Percentiles rank a stretch among this genome's conserved stretches.
Conservation (phyloP, 2,113 vertebrate genomes). For the Amazona guildingii region DNA sequence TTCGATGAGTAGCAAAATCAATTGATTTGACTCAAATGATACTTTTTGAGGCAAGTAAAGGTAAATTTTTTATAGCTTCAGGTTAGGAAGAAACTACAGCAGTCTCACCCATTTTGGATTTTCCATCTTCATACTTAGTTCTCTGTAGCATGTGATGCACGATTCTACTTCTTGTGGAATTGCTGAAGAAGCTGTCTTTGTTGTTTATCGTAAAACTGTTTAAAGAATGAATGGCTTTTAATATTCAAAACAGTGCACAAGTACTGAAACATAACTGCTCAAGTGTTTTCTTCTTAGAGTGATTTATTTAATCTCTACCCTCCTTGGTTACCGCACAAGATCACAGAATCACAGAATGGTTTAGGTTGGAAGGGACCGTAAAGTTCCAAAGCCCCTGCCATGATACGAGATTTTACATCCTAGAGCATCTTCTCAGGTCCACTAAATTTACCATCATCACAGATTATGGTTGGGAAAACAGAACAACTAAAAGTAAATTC, state of each 20-base stretch:
- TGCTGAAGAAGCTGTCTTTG: constrained; percentile 96
- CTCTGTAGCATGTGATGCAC: constrained; percentile 96
- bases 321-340: neutral
- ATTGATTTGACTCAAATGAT: neutral
- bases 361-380: neutral
- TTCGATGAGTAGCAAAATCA: neutral
- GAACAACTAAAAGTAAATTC: neutral
- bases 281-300: neutral
- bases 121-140: constrained; percentile 96
- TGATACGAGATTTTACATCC: neutral
- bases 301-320: neutral
- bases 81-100: neutral
- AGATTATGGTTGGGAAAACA: neutral
- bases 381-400: neutral
- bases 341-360: neutral
- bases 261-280: neutral
- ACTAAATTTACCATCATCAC: neutral
- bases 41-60: neutral
- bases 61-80: neutral
- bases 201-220: constrained; percentile 96
- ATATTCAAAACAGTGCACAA: neutral
- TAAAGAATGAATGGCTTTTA: constrained; percentile 36
- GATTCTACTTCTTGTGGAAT: constrained; percentile 95
- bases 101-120: constrained; percentile 94
- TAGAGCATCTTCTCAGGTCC: neutral